Conservation (phyloP, 2,113 vertebrate genomes). For the Hippocampus guttulatus region DNA sequence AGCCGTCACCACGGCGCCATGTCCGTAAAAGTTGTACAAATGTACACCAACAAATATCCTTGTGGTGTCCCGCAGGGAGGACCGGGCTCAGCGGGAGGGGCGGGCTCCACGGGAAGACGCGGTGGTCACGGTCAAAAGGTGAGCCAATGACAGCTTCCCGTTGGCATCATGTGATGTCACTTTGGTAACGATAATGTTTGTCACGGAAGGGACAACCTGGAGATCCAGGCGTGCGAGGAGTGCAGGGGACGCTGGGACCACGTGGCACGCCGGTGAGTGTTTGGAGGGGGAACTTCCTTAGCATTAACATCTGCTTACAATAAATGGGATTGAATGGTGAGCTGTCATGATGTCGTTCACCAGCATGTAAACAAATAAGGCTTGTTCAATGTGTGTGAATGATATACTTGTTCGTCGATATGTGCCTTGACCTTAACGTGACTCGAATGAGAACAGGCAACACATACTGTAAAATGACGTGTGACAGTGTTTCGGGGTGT, state of each 20-base stretch:
- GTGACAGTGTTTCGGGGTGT: not conserved
- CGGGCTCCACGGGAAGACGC: conserved; percentile 63
- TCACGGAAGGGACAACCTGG: conserved; percentile 77
- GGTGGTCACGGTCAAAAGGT: conserved; percentile 80
- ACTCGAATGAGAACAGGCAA: too few species aligned
- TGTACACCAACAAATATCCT: not conserved
- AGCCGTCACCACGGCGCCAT: not conserved
- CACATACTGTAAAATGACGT: not conserved
- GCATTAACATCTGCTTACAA: not conserved
- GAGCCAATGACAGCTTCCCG: not conserved
- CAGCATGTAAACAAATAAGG: too few species aligned
- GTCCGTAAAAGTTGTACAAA: not conserved
- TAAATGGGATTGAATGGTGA: too few species aligned
- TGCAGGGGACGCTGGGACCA: conserved; percentile 62
- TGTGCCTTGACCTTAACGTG: too few species aligned
- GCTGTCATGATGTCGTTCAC: too few species aligned
- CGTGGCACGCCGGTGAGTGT: conserved; percentile 75
- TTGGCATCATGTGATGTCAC: not conserved
- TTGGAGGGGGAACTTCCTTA: not conserved
- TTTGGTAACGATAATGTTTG: not conserved
- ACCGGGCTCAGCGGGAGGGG: conserved; percentile 43
- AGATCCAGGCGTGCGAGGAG: conserved; percentile 65
- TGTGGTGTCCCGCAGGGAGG: conserved; percentile 58
- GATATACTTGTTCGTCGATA: too few species aligned
- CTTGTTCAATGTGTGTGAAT: too few species aligned